Conservation (phyloP, 2,888 invertebrate species). For the Lepidochitona cinerea region DNA sequence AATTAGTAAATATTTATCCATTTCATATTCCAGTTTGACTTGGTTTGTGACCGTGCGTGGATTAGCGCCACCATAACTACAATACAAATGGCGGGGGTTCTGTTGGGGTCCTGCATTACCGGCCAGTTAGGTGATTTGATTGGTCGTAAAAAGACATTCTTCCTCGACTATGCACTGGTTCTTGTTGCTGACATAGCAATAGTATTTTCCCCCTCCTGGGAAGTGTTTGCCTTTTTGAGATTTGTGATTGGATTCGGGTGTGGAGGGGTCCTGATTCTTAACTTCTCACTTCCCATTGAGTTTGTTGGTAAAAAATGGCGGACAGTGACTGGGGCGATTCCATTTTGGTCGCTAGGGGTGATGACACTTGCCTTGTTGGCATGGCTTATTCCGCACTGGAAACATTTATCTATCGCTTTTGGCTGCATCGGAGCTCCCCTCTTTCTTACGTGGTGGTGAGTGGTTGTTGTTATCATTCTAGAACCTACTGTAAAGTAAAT, state of each 20-base stretch:
- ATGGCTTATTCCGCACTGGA: constrained; percentile 41
- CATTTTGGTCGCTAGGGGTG: constrained; percentile 36
- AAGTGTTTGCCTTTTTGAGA: constrained; percentile 42
- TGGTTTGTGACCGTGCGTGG: constrained; percentile 40
- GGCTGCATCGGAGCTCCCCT: constrained; percentile 24
- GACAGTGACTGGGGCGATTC: constrained; percentile 22
- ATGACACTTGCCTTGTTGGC: constrained; percentile 34
- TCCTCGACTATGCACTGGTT: constrained; percentile 22
- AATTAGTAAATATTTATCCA: too few species aligned
- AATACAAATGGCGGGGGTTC: constrained; percentile 43
- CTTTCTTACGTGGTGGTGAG: constrained; percentile 43
- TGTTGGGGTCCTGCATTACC: constrained; percentile 34
- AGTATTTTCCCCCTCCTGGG: constrained; percentile 40
- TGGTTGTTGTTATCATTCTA: too few species aligned
- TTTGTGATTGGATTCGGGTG: constrained; percentile 37
- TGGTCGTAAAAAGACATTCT: constrained; percentile 41
- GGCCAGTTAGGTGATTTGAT: constrained; percentile 40
- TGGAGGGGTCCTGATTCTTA: constrained; percentile 27
- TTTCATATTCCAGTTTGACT: constrained; percentile 36
- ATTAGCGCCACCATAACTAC: constrained; percentile 36
- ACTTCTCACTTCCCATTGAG: constrained; percentile 29
- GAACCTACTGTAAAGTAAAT: too few species aligned
- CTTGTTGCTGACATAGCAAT: constrained; percentile 27
- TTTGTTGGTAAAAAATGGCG: constrained; percentile 40
- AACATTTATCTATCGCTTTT: constrained; percentile 36